These are phyloP conservation scores for Achatina immaculata DNA, from an alignment of 1,140 invertebrate species.

Conservation along the genomic window DNA sequence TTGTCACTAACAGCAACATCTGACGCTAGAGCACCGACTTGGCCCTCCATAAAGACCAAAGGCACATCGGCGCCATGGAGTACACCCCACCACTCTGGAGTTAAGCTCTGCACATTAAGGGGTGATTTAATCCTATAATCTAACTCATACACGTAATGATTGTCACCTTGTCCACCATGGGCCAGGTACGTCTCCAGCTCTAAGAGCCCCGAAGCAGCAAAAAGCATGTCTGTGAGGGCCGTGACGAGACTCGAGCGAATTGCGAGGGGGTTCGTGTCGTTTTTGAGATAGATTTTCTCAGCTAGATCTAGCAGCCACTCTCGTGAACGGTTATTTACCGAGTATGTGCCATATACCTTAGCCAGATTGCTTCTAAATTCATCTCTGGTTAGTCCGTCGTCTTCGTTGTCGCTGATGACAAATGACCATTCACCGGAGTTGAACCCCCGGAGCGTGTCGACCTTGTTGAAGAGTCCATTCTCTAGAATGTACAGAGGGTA, in stretches of 20 bases:
- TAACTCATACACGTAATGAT: conserved; percentile 6
- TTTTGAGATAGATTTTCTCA: background rate
- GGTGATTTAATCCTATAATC: background rate
- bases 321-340: background rate
- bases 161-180: background rate
- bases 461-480: too few species aligned
- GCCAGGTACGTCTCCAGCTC: conserved; percentile 8
- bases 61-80: conserved; percentile 10
- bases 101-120: background rate
- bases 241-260: too few species aligned
- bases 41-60: conserved; percentile 1
- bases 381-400: conserved; percentile 18
- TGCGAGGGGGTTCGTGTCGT: background rate
- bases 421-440: conserved; percentile 20
- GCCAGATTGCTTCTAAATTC: background rate
- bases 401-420: background rate
- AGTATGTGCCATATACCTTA: background rate
- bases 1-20: background rate
- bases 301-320: background rate
- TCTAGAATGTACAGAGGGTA: too few species aligned
- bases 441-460: too few species aligned
- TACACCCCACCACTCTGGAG: background rate
- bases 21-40: too few species aligned
- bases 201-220: background rate
- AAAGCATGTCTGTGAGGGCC: background rate